Evolutionary conservation across 2,888 invertebrate species (phyloP).

Genomic region (Sepioteuthis lessoniana): DNA sequence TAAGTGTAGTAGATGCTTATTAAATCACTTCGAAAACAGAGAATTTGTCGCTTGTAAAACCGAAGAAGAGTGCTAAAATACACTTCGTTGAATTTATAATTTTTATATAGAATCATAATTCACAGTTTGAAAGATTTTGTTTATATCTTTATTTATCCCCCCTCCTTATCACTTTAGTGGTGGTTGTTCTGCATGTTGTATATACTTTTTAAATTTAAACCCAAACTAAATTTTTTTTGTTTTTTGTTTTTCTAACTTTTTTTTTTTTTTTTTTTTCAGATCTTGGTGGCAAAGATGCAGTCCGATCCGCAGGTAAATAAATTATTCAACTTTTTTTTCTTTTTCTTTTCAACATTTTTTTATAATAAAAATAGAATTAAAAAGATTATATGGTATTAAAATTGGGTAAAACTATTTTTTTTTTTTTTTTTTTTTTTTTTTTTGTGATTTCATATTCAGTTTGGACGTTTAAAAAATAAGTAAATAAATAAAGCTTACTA

Average conservation of each 20-base stretch:
- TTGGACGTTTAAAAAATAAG: no score
- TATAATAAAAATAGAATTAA: neutral
- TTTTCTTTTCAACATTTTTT: slow-evolving; percentile 38
- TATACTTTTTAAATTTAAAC: neutral
- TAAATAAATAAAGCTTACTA: no score
- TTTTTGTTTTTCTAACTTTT: slow-evolving; percentile 36
- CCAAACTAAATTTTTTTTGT: neutral
- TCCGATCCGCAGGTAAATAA: slow-evolving; percentile 68
- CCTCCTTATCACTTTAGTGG: neutral
- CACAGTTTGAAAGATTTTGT: neutral
- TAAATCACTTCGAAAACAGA: slow-evolving; percentile 23
- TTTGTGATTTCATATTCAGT: no score
- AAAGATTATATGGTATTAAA: neutral
- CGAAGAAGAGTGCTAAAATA: neutral
- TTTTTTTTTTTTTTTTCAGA: slow-evolving; percentile 60
- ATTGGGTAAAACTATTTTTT: neutral
- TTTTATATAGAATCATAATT: neutral
- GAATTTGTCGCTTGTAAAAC: no score
- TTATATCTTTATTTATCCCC: neutral
- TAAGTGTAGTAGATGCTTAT: neutral
- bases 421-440: no score
- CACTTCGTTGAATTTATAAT: neutral
- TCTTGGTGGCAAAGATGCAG: slow-evolving; percentile 69
- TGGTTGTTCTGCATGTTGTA: neutral
- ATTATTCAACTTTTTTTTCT: neutral